Percentiles rank a stretch among this genome's conserved stretches.
These are phyloP conservation scores for Xestia ashworthii DNA, from an alignment of 2,888 invertebrate genomes.

Conservation along the genomic window DNA sequence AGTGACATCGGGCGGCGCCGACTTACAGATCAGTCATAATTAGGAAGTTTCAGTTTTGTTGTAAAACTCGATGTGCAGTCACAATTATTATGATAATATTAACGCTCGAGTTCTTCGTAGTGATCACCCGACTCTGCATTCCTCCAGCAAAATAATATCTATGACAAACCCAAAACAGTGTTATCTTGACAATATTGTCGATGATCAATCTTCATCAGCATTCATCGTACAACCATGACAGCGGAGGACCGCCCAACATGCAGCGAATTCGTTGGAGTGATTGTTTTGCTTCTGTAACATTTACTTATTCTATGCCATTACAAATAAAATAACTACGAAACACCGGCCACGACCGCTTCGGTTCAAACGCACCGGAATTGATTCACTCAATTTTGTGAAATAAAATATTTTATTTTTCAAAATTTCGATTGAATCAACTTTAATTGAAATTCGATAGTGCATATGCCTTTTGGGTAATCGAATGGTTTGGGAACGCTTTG, in stretches of 20 bases:
- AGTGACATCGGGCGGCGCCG: neutral
- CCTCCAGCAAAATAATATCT: neutral
- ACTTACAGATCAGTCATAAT: neutral
- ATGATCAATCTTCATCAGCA: neutral
- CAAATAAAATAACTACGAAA: slow-evolving; percentile 71
- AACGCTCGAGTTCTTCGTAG: neutral
- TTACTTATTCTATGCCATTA: slow-evolving; percentile 33
- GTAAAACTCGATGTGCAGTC: no score
- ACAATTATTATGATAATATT: neutral
- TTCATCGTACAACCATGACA: neutral
- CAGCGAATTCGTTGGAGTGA: neutral
- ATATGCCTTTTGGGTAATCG: slow-evolving; percentile 51
- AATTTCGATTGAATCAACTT: slow-evolving; percentile 55
- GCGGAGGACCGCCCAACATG: neutral
- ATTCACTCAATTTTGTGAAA: slow-evolving; percentile 63
- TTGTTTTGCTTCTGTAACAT: slow-evolving; percentile 16
- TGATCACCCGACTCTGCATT: neutral
- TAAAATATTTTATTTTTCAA: slow-evolving; percentile 62
- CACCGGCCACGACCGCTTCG: slow-evolving; percentile 46
- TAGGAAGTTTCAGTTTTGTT: no score
- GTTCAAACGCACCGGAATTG: slow-evolving; percentile 60
- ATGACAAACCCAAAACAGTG: neutral
- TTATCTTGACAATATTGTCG: neutral
- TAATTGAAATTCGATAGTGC: slow-evolving; percentile 58
- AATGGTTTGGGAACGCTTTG: slow-evolving; percentile 16